These are phyloP conservation scores for Ahaetulla prasina DNA, from an alignment of 2,113 vertebrate genomes.

Conservation along the genomic window DNA sequence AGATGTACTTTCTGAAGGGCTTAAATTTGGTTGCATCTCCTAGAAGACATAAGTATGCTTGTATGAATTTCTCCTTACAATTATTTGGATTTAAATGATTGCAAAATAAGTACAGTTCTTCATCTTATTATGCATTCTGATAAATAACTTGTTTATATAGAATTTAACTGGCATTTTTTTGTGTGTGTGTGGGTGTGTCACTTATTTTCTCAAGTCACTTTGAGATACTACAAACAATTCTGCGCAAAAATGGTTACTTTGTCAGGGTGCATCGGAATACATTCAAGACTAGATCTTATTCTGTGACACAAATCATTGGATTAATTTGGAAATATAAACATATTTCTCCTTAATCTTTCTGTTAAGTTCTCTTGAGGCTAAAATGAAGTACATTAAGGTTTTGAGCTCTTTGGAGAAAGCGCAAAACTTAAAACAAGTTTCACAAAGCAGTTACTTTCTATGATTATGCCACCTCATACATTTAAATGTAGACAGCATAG, in stretches of 20 bases:
- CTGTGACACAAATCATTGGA: not conserved
- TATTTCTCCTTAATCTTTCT: not conserved
- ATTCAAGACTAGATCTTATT: not conserved
- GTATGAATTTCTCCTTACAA: not conserved
- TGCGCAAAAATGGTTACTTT: not conserved
- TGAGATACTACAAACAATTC: not conserved
- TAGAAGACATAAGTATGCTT: slow-evolving; percentile 37
- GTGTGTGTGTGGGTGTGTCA: not conserved
- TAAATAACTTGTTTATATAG: not conserved
- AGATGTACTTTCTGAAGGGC: slow-evolving; percentile 79
- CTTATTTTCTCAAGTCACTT: not conserved
- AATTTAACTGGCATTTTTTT: not conserved
- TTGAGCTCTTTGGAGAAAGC: not conserved
- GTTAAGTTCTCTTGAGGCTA: not conserved
- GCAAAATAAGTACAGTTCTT: not conserved
- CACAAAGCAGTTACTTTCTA: not conserved
- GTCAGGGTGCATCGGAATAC: not conserved
- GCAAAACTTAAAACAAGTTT: not conserved
- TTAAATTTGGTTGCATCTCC: slow-evolving; percentile 81
- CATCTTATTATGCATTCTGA: not conserved
- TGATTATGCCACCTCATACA: not conserved
- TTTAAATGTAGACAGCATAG: not conserved
- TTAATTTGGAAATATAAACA: not conserved
- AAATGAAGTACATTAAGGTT: not conserved
- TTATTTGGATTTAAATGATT: not conserved